Percentiles rank a stretch among this genome's conserved stretches.
phyloP scores from a whole-genome alignment of 1,140 invertebrate species.

The Oryzaephilus surinamensis region DNA sequence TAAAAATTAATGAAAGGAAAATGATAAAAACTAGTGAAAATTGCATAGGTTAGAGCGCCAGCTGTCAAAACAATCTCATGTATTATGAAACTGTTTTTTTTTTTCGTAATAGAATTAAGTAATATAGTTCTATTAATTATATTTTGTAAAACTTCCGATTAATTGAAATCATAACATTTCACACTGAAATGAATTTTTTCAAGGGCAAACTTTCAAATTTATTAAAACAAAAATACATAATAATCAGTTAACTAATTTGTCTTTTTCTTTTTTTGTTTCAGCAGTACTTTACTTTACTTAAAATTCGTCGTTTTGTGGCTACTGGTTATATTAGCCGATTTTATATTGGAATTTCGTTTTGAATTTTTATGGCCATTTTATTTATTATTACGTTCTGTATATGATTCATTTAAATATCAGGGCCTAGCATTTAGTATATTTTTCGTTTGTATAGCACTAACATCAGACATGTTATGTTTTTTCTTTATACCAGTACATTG shows the following conservation, averaged over 20 bases:
- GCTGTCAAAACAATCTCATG: conserved; percentile 27
- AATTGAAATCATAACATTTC: too few species aligned
- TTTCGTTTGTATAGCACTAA: conserved; percentile 95
- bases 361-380: conserved; percentile 99
- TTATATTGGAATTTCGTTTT: conserved; percentile 96
- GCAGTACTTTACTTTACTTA: conserved; percentile 90
- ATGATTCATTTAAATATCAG: conserved; percentile 98
- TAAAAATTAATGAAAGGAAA: too few species aligned
- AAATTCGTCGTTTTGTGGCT: conserved; percentile 95
- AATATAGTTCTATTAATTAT: too few species aligned
- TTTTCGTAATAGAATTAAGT: neutral
- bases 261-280: conserved; percentile 42
- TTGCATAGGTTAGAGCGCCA: conserved; percentile 19
- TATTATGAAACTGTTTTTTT: conserved; percentile 1
- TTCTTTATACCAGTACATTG: conserved; percentile 98
- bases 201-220: too few species aligned
- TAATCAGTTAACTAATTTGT: neutral
- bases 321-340: conserved; percentile 90
- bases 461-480: conserved; percentile 97
- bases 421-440: conserved; percentile 97
- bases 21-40: neutral
- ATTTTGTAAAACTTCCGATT: too few species aligned
- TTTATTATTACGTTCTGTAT: conserved; percentile 89
- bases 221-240: too few species aligned
- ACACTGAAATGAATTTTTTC: too few species aligned